These are phyloP conservation scores for Sorex maritimensis DNA, from an alignment of 2,797 vertebrate species.

Conservation along the genomic window DNA sequence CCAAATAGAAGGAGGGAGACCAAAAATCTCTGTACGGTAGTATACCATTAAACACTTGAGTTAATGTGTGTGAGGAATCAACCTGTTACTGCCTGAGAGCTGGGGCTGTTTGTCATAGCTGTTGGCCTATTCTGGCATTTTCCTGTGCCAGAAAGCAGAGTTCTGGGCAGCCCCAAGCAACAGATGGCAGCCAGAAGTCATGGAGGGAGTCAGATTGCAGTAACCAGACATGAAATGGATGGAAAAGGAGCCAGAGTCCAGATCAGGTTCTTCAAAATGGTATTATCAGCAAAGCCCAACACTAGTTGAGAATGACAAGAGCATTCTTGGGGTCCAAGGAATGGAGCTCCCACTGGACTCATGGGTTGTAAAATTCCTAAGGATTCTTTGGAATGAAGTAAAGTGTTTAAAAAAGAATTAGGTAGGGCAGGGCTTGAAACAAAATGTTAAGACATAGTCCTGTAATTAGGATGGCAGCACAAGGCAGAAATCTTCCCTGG, in stretches of 20 bases:
- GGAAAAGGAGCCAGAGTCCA: neutral
- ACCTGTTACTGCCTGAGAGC: neutral
- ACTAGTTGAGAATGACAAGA: neutral
- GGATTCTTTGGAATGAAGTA: neutral
- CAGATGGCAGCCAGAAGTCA: conserved; percentile 31
- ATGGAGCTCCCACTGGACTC: neutral
- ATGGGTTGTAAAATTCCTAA: neutral
- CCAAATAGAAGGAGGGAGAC: neutral
- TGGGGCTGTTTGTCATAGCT: neutral
- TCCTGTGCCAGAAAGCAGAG: conserved; percentile 17
- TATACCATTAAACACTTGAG: neutral
- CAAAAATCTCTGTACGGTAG: neutral
- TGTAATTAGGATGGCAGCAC: neutral
- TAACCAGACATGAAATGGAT: conserved; percentile 36
- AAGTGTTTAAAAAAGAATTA: conserved; percentile 42
- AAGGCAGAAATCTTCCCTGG: neutral
- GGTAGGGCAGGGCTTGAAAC: neutral
- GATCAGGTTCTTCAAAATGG: neutral
- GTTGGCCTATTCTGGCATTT: neutral
- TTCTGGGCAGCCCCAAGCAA: conserved; percentile 12
- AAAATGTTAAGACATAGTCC: neutral
- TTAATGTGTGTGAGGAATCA: conserved; percentile 6
- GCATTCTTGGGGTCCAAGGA: neutral
- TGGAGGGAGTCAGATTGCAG: neutral
- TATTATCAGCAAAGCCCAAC: neutral